A percentile compares a stretch with the other conserved stretches of the same genome.
Evolutionary conservation across 2,888 invertebrate genomes (phyloP).

Genomic region (Priocnemis perturbator): DNA sequence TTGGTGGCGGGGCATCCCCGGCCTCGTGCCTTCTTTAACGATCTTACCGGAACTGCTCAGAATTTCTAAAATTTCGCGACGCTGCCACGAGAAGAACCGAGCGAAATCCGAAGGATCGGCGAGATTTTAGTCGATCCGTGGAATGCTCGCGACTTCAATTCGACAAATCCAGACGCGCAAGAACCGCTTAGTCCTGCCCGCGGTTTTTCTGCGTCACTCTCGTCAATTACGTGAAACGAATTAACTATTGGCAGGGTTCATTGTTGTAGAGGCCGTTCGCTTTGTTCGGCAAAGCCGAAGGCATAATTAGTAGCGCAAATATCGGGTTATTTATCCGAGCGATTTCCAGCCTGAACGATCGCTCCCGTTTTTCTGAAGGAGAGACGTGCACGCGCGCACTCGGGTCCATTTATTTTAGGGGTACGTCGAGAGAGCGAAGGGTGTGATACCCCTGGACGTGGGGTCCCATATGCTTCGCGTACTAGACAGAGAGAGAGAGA

Average conservation of each 20-base stretch:
- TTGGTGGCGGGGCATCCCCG: constrained; percentile 33
- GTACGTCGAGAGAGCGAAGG: constrained; percentile 62
- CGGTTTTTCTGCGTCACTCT: too few relatives aligned
- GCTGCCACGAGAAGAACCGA: constrained; percentile 21
- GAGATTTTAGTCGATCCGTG: background rate
- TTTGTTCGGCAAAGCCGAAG: constrained; percentile 58
- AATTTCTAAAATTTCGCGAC: constrained; percentile 39
- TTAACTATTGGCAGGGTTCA: too few relatives aligned
- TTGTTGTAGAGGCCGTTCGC: too few relatives aligned
- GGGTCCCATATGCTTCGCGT: constrained; percentile 71
- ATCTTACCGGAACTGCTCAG: constrained; percentile 20
- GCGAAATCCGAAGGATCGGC: constrained; percentile 17
- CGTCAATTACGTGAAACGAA: too few relatives aligned
- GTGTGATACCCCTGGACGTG: constrained; percentile 63
- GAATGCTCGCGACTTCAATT: constrained; percentile 12
- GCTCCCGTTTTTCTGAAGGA: constrained; percentile 48
- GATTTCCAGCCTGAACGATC: constrained; percentile 70
- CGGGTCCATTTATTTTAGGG: constrained; percentile 72
- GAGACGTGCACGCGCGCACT: constrained; percentile 57
- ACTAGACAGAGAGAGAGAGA: too few relatives aligned
- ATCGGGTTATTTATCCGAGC: constrained; percentile 67
- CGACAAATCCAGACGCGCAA: constrained; percentile 23
- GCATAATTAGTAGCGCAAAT: constrained; percentile 72
- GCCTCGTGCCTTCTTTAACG: constrained; percentile 20
- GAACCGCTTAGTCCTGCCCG: background rate